phyloP scores from a whole-genome alignment of 2,113 vertebrate species.

The Corythaeola cristata region DNA sequence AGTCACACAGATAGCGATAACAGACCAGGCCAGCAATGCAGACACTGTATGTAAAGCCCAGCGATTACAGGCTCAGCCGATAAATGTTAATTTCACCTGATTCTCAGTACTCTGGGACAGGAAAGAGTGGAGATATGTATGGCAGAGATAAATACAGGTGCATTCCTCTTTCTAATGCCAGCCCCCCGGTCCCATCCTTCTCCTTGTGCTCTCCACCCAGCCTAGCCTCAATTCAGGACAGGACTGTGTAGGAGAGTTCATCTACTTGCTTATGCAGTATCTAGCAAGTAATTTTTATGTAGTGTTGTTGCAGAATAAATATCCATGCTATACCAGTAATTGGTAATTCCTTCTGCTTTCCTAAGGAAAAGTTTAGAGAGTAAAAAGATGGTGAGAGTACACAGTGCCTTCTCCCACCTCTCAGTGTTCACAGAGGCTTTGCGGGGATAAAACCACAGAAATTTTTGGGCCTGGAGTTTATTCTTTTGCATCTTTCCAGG shows the following conservation, averaged over 20 bases:
- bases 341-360: not conserved
- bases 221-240: not conserved
- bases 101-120: not conserved
- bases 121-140: accelerated
- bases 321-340: not conserved
- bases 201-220: not conserved
- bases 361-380: not conserved
- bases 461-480: not conserved
- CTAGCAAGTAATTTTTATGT: not conserved
- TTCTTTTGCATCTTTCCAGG: not conserved
- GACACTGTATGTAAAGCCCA: accelerated
- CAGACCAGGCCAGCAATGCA: not conserved
- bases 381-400: not conserved
- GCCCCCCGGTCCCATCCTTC: not conserved
- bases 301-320: not conserved
- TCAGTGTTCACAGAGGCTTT: not conserved
- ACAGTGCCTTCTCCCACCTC: not conserved
- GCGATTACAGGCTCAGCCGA: accelerated
- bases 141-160: not conserved
- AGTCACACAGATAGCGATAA: not conserved
- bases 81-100: not conserved
- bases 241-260: not conserved
- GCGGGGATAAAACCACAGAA: not conserved
- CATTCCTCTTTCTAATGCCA: not conserved
- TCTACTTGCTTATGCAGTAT: not conserved